Evolutionary conservation across 2,888 invertebrate genomes (phyloP), one percentile per base, ranked within the genome.

Genomic region (Pseudanteris insignis): DNA sequence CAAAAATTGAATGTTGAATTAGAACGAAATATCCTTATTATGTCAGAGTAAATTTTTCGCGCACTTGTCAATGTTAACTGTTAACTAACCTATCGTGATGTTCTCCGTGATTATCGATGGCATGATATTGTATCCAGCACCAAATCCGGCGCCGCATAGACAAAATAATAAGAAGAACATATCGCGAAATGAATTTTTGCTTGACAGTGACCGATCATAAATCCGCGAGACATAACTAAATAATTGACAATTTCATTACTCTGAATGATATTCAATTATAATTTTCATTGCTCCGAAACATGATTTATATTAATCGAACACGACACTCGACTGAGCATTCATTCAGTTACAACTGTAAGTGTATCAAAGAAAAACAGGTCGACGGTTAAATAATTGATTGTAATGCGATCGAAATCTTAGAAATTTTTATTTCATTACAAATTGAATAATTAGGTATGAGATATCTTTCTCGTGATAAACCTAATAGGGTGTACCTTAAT

Each of bases 91-190:
- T 74, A 91, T 83, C 1, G 89, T 88, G 3, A 88, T 89, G 77
- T 91, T 91, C 8, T 88, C 84, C 6, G 86, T 87, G 1, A 89
- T 83, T 63, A 90, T 80, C 0, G 90, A 89, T 1, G 90, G 89
- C 79, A 88, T 89, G 67, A 87, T 88, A 76, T 89, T 73, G 64
- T 71, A 73, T 12, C 69, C 65, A 3, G 54, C 24, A 9, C 53
- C 63, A 24, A 65, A 64, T 33, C 64, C 44, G 24, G 66, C 28
- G 24, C 34, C 37, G 47, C 51, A 67, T 41, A 67, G 58, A n/a
- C 70, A 54, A 11, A 60, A 34, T 13, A 71, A 46, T 14, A 48
- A 30, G 8, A 12, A 43, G 34, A 59, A 15, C 51, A 55, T 59
- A 28, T 48, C 25, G 41, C 36, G 44, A 50, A 55, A 33, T 59